A percentile compares a stretch with the other conserved stretches of the same genome.
These are phyloP conservation scores for Emberiza fucata DNA, from an alignment of 2,113 vertebrate genomes.

Conservation along the genomic window DNA sequence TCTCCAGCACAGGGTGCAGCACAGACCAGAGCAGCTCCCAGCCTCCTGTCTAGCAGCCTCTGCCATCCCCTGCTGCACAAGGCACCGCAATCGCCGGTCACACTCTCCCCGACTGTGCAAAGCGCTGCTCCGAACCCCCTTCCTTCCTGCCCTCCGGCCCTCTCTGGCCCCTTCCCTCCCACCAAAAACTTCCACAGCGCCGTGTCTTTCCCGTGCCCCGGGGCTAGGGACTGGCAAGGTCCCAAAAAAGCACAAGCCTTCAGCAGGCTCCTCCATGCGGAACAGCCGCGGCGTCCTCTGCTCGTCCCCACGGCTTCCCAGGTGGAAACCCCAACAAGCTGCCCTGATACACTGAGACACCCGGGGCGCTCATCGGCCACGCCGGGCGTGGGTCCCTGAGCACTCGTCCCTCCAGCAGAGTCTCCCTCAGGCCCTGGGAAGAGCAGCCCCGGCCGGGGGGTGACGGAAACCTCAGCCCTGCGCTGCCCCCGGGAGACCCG, in stretches of 20 bases:
- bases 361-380: neutral
- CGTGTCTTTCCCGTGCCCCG: neutral
- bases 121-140: neutral
- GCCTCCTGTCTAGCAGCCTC: neutral
- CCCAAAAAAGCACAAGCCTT: neutral
- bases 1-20: neutral
- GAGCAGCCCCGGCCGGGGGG: too few relatives aligned
- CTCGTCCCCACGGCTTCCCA: neutral
- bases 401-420: too few relatives aligned
- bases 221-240: neutral
- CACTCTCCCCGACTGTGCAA: fast-evolving
- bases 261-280: neutral
- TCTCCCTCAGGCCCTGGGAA: neutral
- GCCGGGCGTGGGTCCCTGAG: fast-evolving
- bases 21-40: neutral
- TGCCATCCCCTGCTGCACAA: neutral
- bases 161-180: neutral
- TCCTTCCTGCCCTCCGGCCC: neutral
- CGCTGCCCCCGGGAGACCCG: too few relatives aligned
- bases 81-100: neutral
- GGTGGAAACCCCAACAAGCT: fast-evolving
- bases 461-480: neutral
- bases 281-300: too few relatives aligned
- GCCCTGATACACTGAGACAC: neutral
- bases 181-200: neutral